Evolutionary conservation across 2,797 vertebrate species (phyloP).

Genomic region (Sebastes kiyomatsui): DNA sequence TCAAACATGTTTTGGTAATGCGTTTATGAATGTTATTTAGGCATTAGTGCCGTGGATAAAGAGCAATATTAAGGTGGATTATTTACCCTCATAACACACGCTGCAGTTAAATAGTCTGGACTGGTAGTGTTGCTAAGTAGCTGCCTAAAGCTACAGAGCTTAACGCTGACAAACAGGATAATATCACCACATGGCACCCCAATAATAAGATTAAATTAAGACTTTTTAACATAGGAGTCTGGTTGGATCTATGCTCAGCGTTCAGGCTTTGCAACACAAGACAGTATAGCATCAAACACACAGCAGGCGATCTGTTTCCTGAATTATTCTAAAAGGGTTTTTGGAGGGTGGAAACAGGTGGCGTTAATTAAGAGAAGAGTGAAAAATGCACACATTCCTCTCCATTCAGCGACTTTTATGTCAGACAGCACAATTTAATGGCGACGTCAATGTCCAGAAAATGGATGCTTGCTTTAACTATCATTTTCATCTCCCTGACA

Average conservation of each 20-base stretch:
- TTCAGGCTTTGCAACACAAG: not conserved
- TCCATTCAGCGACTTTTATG: constrained; percentile 78
- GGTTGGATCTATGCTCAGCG: not conserved
- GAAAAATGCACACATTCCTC: constrained; percentile 70
- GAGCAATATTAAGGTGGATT: constrained; percentile 51
- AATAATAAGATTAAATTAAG: not conserved
- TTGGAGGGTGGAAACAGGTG: constrained; percentile 26
- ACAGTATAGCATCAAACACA: not conserved
- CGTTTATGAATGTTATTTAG: constrained; percentile 66
- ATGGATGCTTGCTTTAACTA: constrained; percentile 68
- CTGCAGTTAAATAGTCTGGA: constrained; percentile 6
- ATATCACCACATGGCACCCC: not conserved
- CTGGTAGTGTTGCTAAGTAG: constrained; percentile 7
- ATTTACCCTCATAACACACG: constrained; percentile 11
- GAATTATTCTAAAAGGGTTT: not conserved
- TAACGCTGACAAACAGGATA: constrained; percentile 23
- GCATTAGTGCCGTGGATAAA: constrained; percentile 52
- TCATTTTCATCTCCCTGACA: constrained; percentile 72
- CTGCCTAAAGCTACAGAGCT: not conserved
- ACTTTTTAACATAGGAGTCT: not conserved
- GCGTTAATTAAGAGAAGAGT: constrained; percentile 64
- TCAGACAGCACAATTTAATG: constrained; percentile 73
- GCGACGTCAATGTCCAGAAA: constrained; percentile 65
- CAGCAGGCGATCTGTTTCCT: constrained; percentile 4
- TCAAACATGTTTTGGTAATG: constrained; percentile 70